Percentiles rank a stretch among this genome's conserved stretches.
Conservation (phyloP, 2,888 invertebrate species). For the Mamestra brassicae region DNA sequence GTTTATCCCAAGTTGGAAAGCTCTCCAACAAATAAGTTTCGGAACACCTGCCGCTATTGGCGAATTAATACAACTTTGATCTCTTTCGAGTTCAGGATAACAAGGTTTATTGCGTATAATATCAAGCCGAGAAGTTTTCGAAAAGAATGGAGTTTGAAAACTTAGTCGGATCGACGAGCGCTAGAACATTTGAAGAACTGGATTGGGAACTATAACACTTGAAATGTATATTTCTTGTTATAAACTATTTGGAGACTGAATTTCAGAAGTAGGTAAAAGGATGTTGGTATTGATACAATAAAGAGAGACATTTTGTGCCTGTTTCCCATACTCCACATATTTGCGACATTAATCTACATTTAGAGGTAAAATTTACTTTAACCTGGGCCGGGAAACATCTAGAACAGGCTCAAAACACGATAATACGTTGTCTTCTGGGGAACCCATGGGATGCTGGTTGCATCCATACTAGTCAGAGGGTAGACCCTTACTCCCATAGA, state of each 20-base stretch:
- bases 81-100: conserved; percentile 55
- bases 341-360: too few species aligned
- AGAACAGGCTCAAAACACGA: too few species aligned
- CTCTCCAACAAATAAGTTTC: conserved; percentile 67
- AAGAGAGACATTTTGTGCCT: too few species aligned
- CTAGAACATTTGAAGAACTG: conserved; percentile 12
- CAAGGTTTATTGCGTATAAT: conserved; percentile 41
- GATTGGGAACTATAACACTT: background rate
- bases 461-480: too few species aligned
- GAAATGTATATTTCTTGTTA: background rate
- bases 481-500: too few species aligned
- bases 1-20: conserved; percentile 61
- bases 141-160: conserved; percentile 6
- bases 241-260: background rate
- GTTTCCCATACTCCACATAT: too few species aligned
- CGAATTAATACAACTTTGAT: conserved; percentile 72
- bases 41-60: conserved; percentile 71
- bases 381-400: too few species aligned
- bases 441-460: too few species aligned
- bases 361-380: too few species aligned
- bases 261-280: background rate
- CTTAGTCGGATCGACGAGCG: background rate
- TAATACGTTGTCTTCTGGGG: too few species aligned
- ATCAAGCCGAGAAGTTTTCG: conserved; percentile 23
- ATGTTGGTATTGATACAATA: too few species aligned